Percentiles rank a stretch among this genome's conserved stretches.
These are phyloP conservation scores for Lycophotia porphyrea DNA, from an alignment of 2,888 invertebrate species.

Conservation along the genomic window DNA sequence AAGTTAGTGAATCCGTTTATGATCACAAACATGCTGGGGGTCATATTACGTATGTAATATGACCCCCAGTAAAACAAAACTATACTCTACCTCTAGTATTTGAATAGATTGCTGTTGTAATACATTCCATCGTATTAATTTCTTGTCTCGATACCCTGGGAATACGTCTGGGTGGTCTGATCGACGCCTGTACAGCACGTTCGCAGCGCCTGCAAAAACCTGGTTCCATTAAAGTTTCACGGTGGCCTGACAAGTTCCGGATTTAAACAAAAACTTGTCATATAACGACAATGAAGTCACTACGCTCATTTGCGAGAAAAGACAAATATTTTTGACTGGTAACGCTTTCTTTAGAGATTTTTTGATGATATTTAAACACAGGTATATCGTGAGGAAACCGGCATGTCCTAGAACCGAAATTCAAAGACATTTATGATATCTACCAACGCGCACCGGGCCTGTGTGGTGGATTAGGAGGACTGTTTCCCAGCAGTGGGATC, in stretches of 20 bases:
- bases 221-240: conserved; percentile 47
- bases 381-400: neutral
- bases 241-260: conserved; percentile 42
- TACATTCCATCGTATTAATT: conserved; percentile 14
- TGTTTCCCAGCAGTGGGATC: neutral
- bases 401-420: neutral
- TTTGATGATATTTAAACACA: neutral
- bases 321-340: neutral
- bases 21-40: neutral
- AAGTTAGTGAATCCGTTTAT: neutral
- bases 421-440: neutral
- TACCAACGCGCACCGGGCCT: neutral
- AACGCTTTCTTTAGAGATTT: neutral
- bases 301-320: conserved; percentile 3
- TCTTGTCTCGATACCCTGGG: neutral
- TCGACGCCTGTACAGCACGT: conserved; percentile 1
- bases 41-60: conserved; percentile 4
- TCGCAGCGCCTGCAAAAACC: conserved; percentile 47
- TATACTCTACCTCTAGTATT: neutral
- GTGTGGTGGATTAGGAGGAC: neutral
- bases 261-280: conserved; percentile 36
- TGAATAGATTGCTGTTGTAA: neutral
- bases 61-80: neutral
- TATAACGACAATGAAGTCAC: conserved; percentile 14
- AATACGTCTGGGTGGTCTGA: conserved; percentile 48